Base-by-base conservation (phyloP, 2,797 vertebrate genomes). In the Acanthis flammea region DNA sequence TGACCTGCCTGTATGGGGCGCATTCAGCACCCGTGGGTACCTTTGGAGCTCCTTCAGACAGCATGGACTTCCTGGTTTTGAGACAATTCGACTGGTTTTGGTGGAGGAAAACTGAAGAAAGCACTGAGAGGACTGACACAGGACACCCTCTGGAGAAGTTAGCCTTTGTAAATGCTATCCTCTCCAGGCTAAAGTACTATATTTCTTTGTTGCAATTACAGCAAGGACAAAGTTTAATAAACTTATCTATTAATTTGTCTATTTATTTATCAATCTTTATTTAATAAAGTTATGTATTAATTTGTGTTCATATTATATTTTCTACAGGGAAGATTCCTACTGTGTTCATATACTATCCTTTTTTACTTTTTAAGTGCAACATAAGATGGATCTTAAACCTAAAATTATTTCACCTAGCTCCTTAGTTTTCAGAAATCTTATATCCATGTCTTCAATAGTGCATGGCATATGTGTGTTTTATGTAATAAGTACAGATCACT, bases 11-110 rank as follows among this genome's bases (percentile, higher is more conserved):
- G 10, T 28, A 8, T 14, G 6, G 19, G 17, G 13, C 33, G 27
- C 35, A 14, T 65, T 80, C 33, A 78, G 31, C 51, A 54, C 37
- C 37, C 0, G 0, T 30, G 27, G 0, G 0, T 30, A 7, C 16
- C 23, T 76, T 72, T 45, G n/a, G 14, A 84, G 37, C 3, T 53
- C 10, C 21, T 68, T 58, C 42, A 66, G 30, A 66, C 7, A 83
- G 6, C 24, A 19, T 6, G 17, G 35, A 9, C 22, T 76, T 85
- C 47, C 19, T 66, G 37, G 28, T 63, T 91, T 92, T 89, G 67
- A 79, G 10, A 55, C 7, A 47, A 63, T n/a, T 91, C 1, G 4
- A 14, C n/a, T 50, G 1, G 23, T 39, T 67, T 60, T 2, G 5
- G 9, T 25, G 22, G 14, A 87, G 51, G 60, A 89, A n/a, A 12